Percentiles rank a stretch among this genome's conserved stretches.
These are phyloP conservation scores for Nothoprocta pentlandii DNA, from an alignment of 2,113 vertebrate species.

Conservation along the genomic window DNA sequence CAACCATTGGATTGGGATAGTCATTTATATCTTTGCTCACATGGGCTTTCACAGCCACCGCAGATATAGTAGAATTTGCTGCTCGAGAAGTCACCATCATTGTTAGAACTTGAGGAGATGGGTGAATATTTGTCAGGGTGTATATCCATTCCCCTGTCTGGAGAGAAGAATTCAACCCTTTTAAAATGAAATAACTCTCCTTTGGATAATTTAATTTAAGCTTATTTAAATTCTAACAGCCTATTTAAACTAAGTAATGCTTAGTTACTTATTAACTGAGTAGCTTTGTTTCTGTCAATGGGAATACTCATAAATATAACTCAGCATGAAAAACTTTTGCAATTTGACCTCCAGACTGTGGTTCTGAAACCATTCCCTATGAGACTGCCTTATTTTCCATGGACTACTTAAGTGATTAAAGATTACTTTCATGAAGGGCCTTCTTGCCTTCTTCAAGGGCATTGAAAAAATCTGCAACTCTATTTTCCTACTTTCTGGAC, in stretches of 20 bases:
- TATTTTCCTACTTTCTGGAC: background rate
- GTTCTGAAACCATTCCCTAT: background rate
- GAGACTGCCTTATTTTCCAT: background rate
- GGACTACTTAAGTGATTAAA: background rate
- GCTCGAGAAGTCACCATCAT: constrained; percentile 72
- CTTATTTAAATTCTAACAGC: background rate
- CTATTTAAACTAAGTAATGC: background rate
- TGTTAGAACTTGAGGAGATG: constrained; percentile 46
- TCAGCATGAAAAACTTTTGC: background rate
- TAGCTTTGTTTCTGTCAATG: background rate
- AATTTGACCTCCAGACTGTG: background rate
- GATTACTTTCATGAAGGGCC: background rate
- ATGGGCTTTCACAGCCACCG: constrained; percentile 55
- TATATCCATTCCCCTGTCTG: constrained; percentile 77
- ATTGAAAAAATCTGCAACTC: background rate
- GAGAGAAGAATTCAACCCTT: background rate
- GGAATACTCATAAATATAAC: background rate
- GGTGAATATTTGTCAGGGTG: constrained; percentile 54
- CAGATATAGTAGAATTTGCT: constrained; percentile 8
- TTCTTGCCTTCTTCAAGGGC: background rate
- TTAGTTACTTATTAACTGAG: too few relatives aligned
- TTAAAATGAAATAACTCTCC: background rate
- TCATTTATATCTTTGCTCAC: constrained; percentile 46
- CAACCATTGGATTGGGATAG: constrained; percentile 61
- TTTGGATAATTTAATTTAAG: background rate